Conservation (phyloP, 2,797 vertebrate species). For the Spinus pinus region DNA sequence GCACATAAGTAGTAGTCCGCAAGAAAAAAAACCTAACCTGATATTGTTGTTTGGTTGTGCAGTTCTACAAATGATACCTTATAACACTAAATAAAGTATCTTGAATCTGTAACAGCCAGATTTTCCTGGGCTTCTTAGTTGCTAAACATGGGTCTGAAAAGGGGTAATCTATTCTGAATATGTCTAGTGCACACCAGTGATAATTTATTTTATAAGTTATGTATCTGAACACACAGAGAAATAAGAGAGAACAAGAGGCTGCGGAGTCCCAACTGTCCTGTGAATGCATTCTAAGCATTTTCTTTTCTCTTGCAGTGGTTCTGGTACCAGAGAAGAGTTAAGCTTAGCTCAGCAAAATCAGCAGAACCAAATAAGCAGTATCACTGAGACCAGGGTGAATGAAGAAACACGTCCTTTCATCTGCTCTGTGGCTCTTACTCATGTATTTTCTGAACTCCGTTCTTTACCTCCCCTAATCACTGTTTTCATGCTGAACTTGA, state of each 20-base stretch:
- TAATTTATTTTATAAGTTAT: background rate
- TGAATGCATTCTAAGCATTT: background rate
- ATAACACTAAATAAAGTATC: background rate
- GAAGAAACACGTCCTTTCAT: background rate
- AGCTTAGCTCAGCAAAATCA: background rate
- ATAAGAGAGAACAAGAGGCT: fast-evolving
- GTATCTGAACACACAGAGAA: background rate
- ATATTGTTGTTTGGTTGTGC: background rate
- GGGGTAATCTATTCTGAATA: background rate
- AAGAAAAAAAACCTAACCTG: background rate
- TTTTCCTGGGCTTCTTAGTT: background rate
- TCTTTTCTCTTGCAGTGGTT: background rate
- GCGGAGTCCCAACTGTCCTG: fast-evolving
- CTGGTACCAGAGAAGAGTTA: background rate
- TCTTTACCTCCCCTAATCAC: background rate
- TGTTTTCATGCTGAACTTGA: background rate
- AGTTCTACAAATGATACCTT: background rate
- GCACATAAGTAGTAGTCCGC: background rate
- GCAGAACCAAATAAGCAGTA: background rate
- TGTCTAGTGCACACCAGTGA: background rate
- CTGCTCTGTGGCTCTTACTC: background rate
- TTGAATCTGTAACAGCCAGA: background rate
- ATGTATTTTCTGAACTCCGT: background rate
- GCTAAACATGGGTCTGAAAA: background rate
- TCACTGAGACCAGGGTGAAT: background rate